Evolutionary conservation across 2,888 invertebrate species (phyloP).

Genomic region (Eulithis testata): DNA sequence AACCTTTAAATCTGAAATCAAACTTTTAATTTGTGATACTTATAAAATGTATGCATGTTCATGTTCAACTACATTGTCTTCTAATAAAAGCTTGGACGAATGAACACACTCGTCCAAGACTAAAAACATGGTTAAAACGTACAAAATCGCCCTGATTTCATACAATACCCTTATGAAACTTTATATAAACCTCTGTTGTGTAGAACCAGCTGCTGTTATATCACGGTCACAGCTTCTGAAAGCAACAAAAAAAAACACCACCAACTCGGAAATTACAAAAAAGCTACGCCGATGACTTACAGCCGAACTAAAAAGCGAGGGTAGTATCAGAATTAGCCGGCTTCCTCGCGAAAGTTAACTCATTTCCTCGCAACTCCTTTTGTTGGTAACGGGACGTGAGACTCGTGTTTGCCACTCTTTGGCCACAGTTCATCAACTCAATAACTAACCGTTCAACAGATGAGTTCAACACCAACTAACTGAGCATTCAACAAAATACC

Average conservation of each 20-base stretch:
- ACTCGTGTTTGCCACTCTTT: slow-evolving; percentile 56
- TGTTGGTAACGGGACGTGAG: slow-evolving; percentile 59
- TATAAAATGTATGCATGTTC: no score
- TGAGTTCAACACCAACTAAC: background rate
- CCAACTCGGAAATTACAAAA: slow-evolving; percentile 32
- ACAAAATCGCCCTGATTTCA: no score
- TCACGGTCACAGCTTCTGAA: background rate
- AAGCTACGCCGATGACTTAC: slow-evolving; percentile 26
- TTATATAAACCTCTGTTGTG: background rate
- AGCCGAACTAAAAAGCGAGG: slow-evolving; percentile 33
- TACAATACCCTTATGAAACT: no score
- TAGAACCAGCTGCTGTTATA: background rate
- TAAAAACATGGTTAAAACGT: no score
- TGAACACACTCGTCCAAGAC: no score
- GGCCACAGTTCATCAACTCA: slow-evolving; percentile 45
- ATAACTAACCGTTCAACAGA: slow-evolving; percentile 2
- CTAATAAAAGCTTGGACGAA: no score
- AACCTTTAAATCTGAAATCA: no score
- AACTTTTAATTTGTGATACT: no score
- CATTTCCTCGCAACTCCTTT: slow-evolving; percentile 75
- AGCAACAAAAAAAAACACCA: background rate
- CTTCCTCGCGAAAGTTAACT: slow-evolving; percentile 68
- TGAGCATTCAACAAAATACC: background rate
- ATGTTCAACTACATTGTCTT: no score
- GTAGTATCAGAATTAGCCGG: slow-evolving; percentile 52